phyloP scores from a whole-genome alignment of 2,888 invertebrate species.

The Ectobius pallidus region DNA sequence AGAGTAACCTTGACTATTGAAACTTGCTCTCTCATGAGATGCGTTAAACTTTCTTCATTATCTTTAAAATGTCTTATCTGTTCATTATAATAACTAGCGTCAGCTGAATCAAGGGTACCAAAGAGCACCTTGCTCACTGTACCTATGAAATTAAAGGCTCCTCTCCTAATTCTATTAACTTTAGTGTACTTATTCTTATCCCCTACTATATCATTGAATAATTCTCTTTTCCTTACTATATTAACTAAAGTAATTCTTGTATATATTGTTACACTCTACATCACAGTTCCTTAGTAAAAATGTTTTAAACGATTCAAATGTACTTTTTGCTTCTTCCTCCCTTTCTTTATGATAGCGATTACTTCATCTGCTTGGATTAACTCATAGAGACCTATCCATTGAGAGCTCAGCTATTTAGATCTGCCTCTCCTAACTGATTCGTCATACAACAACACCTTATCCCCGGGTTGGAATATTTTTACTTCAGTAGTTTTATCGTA shows the following conservation, averaged over 20 bases:
- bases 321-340: background rate
- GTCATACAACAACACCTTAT: background rate
- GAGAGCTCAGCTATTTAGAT: background rate
- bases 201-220: background rate
- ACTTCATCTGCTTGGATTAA: too few species aligned
- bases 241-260: too few species aligned
- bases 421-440: background rate
- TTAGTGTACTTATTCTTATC: background rate
- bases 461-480: background rate
- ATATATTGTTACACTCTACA: too few species aligned
- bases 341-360: too few species aligned
- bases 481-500: background rate
- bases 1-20: background rate
- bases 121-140: background rate
- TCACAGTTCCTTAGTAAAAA: background rate
- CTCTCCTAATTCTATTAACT: too few species aligned
- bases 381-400: background rate
- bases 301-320: background rate
- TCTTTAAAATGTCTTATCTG: background rate
- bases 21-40: background rate
- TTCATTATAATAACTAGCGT: background rate
- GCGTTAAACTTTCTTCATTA: background rate
- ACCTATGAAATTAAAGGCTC: too few species aligned
- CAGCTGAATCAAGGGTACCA: background rate
- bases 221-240: background rate